Conservation (phyloP, 2,113 vertebrate species). For the Daphoenositta chrysoptera region DNA sequence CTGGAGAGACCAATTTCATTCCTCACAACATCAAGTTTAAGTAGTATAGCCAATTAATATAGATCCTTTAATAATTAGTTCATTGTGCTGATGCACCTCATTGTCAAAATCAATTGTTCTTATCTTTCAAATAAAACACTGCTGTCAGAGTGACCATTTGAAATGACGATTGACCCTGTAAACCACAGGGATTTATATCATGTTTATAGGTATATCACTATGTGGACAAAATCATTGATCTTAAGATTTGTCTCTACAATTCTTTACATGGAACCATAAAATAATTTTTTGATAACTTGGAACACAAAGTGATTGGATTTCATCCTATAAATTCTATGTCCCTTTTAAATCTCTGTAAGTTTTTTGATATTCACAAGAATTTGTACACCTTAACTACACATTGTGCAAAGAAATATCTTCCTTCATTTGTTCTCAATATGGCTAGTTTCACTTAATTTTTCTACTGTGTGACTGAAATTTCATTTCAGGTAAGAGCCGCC, state of each 20-base stretch:
- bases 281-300: not conserved
- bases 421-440: not conserved
- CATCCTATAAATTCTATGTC: not conserved
- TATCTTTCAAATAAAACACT: slow-evolving; percentile 2
- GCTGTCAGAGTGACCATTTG: not conserved
- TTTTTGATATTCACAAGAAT: not conserved
- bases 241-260: not conserved
- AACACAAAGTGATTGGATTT: not conserved
- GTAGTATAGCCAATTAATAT: slow-evolving; percentile 19
- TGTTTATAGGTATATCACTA: slow-evolving; percentile 41
- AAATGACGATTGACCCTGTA: not conserved
- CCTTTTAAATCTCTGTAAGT: not conserved
- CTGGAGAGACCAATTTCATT: not conserved
- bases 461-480: not conserved
- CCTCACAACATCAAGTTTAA: slow-evolving; percentile 25
- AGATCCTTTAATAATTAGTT: slow-evolving; percentile 47
- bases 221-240: not conserved
- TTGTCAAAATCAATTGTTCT: slow-evolving; percentile 52
- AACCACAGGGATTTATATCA: not conserved
- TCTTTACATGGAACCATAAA: not conserved
- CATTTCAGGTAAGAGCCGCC: not conserved
- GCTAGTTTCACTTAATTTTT: not conserved
- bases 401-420: not conserved
- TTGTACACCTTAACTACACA: not conserved
- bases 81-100: slow-evolving; percentile 32